phyloP scores from a whole-genome alignment of 2,113 vertebrate species.

The Oreotrochilus melanogaster region DNA sequence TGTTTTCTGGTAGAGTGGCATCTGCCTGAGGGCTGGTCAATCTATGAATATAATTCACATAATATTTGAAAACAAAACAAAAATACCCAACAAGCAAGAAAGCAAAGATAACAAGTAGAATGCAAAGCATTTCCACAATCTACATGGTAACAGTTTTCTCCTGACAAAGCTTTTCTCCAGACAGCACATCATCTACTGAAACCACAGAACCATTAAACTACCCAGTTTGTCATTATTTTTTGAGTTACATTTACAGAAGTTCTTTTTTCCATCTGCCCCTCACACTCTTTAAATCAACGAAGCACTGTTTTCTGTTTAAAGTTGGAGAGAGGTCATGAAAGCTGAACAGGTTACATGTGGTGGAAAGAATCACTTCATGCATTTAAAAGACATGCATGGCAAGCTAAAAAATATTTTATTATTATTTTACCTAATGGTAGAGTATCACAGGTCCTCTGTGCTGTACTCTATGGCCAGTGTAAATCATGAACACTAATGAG shows the following conservation, averaged over 20 bases:
- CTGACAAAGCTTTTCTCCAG: neutral
- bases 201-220: neutral
- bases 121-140: neutral
- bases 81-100: neutral
- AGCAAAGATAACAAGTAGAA: neutral
- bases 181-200: neutral
- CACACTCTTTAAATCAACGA: conserved; percentile 6
- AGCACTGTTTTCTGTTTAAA: neutral
- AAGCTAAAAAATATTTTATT: neutral
- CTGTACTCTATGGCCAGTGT: neutral
- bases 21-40: neutral
- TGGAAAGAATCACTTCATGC: neutral
- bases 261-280: neutral
- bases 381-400: neutral
- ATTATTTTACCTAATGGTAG: neutral
- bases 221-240: neutral
- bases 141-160: neutral
- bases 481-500: neutral
- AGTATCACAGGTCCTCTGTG: neutral
- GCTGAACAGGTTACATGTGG: neutral
- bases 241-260: conserved; percentile 17
- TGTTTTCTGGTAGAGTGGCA: neutral
- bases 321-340: neutral
- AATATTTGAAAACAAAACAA: neutral
- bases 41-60: neutral